phyloP scores from a whole-genome alignment of 2,797 vertebrate species.

The Pteronotus mesoamericanus region DNA sequence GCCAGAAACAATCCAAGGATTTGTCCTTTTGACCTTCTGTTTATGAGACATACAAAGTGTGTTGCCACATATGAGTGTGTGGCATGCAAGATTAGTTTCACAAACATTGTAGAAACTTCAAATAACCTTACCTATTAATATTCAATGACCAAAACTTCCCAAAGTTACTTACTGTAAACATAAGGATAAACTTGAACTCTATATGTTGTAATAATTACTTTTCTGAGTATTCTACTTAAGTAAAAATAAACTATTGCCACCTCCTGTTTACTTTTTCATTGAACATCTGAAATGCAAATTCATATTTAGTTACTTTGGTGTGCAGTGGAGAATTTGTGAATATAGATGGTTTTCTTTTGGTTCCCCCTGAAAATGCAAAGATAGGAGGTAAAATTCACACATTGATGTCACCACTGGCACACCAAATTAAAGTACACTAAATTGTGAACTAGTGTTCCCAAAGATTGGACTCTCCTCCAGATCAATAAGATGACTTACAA shows the following conservation, averaged over 20 bases:
- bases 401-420: not conserved
- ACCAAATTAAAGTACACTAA: no score
- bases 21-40: not conserved
- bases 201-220: not conserved
- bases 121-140: slow-evolving; percentile 21
- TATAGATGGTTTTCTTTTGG: not conserved
- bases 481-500: not conserved
- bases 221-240: not conserved
- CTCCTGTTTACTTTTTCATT: not conserved
- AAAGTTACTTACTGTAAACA: not conserved
- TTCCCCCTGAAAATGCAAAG: not conserved
- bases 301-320: not conserved
- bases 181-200: not conserved
- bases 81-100: not conserved
- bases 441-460: not conserved
- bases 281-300: not conserved
- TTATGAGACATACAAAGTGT: not conserved
- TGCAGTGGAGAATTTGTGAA: not conserved
- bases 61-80: not conserved
- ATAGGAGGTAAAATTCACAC: not conserved
- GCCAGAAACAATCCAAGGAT: not conserved
- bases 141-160: not conserved
- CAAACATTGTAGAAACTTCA: not conserved
- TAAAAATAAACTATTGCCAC: not conserved
- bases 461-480: not conserved